phyloP scores from a whole-genome alignment of 2,113 vertebrate species.

The Corythoichthys haematopterus region DNA sequence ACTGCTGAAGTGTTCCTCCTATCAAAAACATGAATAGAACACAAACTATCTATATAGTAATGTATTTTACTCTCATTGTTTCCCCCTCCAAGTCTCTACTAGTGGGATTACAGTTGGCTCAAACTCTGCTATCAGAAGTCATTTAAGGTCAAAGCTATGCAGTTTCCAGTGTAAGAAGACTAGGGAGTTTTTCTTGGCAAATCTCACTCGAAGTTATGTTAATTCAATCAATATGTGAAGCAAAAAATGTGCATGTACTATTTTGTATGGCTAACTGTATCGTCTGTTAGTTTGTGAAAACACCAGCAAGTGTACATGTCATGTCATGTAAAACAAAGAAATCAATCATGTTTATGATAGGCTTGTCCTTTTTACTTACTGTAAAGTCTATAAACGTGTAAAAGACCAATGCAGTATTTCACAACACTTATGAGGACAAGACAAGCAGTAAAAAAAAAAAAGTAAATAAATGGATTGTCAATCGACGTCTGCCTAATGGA shows the following conservation, averaged over 20 bases:
- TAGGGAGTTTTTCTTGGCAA: background rate
- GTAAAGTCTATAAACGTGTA: background rate
- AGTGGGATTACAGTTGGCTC: background rate
- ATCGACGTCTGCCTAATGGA: no score
- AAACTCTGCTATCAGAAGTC: background rate
- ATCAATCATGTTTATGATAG: background rate
- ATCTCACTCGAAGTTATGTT: background rate
- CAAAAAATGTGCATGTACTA: background rate
- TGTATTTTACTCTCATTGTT: background rate
- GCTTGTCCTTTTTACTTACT: background rate
- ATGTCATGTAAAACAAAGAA: background rate
- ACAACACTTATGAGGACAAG: background rate
- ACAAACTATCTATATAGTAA: background rate
- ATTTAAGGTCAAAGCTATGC: background rate
- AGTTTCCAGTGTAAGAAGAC: background rate
- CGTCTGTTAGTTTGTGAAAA: background rate
- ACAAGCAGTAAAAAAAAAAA: background rate
- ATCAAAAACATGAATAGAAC: background rate
- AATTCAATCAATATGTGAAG: background rate
- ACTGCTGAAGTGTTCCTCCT: background rate
- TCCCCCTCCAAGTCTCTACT: background rate
- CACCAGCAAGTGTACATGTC: background rate
- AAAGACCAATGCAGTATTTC: background rate
- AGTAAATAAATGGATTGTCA: no score
- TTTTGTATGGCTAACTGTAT: background rate